Percentiles rank a stretch among this genome's conserved stretches.
These are phyloP conservation scores for Epinephelus coioides DNA, from an alignment of 2,797 vertebrate genomes.

Conservation along the genomic window DNA sequence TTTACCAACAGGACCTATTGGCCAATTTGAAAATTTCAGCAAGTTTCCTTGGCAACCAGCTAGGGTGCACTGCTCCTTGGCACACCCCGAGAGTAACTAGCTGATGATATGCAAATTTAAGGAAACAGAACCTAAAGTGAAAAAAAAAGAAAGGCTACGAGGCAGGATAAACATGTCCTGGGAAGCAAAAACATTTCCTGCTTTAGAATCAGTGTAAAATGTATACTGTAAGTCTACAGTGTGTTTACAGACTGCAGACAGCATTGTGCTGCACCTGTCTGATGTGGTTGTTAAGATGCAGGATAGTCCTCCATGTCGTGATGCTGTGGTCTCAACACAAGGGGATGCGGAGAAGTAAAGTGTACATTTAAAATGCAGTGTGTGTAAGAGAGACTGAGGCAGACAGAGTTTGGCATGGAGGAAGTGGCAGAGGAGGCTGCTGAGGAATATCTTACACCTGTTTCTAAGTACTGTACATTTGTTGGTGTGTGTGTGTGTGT, in stretches of 20 bases:
- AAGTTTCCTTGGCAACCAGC: slow-evolving; percentile 72
- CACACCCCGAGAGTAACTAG: slow-evolving; percentile 50
- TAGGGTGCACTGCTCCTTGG: slow-evolving; percentile 55
- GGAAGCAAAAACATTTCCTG: neutral
- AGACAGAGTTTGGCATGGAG: slow-evolving; percentile 23
- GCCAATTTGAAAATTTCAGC: slow-evolving; percentile 56
- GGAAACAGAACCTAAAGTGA: slow-evolving; percentile 43
- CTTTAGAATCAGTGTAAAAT: neutral
- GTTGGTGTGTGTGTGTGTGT: slow-evolving; percentile 8
- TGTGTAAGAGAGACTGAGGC: slow-evolving; percentile 14
- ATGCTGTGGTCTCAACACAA: slow-evolving; percentile 8
- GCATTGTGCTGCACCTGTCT: slow-evolving; percentile 37
- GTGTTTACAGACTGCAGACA: slow-evolving; percentile 42
- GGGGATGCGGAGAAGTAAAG: slow-evolving; percentile 46
- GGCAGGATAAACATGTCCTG: slow-evolving; percentile 23
- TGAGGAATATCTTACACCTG: slow-evolving; percentile 16
- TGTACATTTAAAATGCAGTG: slow-evolving; percentile 52
- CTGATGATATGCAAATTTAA: slow-evolving; percentile 68
- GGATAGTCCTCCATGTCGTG: slow-evolving; percentile 44
- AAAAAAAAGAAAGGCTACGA: slow-evolving; percentile 7
- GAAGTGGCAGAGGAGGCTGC: slow-evolving; percentile 16
- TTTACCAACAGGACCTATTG: slow-evolving; percentile 32
- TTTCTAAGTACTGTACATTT: neutral
- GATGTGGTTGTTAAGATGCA: slow-evolving; percentile 56
- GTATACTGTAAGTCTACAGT: slow-evolving; percentile 16